Conservation (phyloP, 2,113 vertebrate genomes). For the Platysternon megacephalum region DNA sequence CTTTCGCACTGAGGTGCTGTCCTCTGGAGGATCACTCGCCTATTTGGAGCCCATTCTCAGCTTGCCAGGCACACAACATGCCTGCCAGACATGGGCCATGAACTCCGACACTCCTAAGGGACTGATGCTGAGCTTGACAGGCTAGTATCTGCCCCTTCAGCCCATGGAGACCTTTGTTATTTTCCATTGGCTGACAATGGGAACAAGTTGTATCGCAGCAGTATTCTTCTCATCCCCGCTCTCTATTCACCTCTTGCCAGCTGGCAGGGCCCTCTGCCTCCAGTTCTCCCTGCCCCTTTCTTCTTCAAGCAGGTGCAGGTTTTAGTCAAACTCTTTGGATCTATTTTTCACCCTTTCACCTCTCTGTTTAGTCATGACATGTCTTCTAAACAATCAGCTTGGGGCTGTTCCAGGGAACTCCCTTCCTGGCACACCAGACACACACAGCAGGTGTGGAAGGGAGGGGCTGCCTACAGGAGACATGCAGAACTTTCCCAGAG, state of each 20-base stretch:
- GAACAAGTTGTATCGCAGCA: not conserved
- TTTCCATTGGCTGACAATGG: not conserved
- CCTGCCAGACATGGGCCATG: not conserved
- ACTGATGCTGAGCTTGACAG: not conserved
- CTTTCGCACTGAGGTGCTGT: accelerated
- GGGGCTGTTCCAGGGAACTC: not conserved
- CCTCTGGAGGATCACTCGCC: not conserved
- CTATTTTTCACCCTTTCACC: not conserved
- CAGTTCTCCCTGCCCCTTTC: not conserved
- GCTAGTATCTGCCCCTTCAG: not conserved
- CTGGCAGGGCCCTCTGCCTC: not conserved
- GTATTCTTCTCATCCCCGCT: not conserved
- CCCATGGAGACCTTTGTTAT: not conserved
- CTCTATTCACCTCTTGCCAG: not conserved
- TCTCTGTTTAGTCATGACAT: not conserved
- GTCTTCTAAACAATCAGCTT: not conserved
- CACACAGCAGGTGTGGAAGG: not conserved
- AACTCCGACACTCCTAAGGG: not conserved
- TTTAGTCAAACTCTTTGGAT: not conserved
- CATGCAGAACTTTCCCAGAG: not conserved
- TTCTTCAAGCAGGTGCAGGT: not conserved
- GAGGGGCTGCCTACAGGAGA: not conserved
- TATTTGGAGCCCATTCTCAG: not conserved
- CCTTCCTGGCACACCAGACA: not conserved
- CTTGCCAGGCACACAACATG: not conserved